Evolutionary conservation across 2,797 vertebrate species (phyloP).

Genomic region (Xiphophorus birchmanni): DNA sequence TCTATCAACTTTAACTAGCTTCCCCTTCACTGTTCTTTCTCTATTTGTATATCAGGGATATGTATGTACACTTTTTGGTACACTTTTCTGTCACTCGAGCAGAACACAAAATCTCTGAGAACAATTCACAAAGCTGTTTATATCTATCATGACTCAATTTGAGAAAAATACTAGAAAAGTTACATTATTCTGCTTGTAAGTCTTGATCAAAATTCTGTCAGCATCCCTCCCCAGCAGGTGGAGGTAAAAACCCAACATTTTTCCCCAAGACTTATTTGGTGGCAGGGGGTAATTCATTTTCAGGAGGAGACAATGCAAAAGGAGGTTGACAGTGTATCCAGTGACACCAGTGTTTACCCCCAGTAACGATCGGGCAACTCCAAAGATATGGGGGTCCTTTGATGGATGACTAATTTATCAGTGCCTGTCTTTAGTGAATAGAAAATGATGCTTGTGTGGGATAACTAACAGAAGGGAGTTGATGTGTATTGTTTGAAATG

Average conservation of each 20-base stretch:
- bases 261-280: slow-evolving; percentile 37
- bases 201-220: slow-evolving; percentile 10
- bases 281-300: slow-evolving; percentile 51
- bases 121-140: slow-evolving; percentile 1
- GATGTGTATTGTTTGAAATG: slow-evolving; percentile 5
- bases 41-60: not conserved
- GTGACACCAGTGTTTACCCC: slow-evolving; percentile 73
- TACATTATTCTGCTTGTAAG: not conserved
- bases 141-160: slow-evolving; percentile 3
- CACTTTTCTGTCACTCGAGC: not conserved
- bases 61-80: not conserved
- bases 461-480: slow-evolving; percentile 38
- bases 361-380: slow-evolving; percentile 70
- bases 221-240: slow-evolving; percentile 18
- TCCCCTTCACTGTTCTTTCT: not conserved
- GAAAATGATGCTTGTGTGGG: slow-evolving; percentile 68
- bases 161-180: not conserved
- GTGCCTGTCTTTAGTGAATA: slow-evolving; percentile 73
- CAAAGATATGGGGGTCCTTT: slow-evolving; percentile 73
- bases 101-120: slow-evolving; percentile 1
- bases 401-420: slow-evolving; percentile 82
- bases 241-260: not conserved
- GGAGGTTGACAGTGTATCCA: slow-evolving; percentile 49
- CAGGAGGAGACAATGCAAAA: slow-evolving; percentile 37
- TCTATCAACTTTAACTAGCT: not conserved